These are phyloP conservation scores for Gymnothorax javanicus DNA, from an alignment of 2,797 vertebrate genomes.

Conservation along the genomic window DNA sequence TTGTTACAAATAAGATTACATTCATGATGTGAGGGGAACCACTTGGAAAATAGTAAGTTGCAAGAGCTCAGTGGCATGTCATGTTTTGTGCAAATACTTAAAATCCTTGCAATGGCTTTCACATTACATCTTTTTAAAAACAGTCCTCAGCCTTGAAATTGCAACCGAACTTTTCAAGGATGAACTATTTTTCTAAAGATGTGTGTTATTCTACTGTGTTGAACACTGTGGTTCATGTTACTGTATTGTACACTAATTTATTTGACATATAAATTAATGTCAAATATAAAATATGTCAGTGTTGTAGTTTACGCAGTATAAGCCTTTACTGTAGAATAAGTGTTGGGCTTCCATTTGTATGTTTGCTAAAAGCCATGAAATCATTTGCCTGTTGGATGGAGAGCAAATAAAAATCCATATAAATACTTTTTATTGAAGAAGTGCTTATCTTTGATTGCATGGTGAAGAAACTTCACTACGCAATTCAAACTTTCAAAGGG, in stretches of 20 bases:
- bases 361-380: constrained; percentile 15
- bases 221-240: too few relatives aligned
- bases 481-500: background rate
- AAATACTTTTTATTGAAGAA: constrained; percentile 27
- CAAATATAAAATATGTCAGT: too few relatives aligned
- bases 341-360: constrained; percentile 13
- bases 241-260: too few relatives aligned
- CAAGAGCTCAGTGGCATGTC: background rate
- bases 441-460: background rate
- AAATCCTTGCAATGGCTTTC: background rate
- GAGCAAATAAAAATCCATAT: constrained; percentile 11
- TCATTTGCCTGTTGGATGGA: constrained; percentile 25
- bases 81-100: background rate
- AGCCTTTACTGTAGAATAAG: background rate
- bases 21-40: background rate
- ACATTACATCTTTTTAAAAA: background rate
- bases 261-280: too few relatives aligned
- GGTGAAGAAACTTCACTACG: background rate
- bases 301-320: too few relatives aligned
- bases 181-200: background rate
- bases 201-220: background rate
- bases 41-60: background rate
- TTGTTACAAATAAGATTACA: background rate
- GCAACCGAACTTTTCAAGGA: background rate
- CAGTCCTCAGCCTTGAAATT: background rate